Base-by-base conservation (phyloP, 2,888 invertebrate species). In the Neoscelio sp. region DNA sequence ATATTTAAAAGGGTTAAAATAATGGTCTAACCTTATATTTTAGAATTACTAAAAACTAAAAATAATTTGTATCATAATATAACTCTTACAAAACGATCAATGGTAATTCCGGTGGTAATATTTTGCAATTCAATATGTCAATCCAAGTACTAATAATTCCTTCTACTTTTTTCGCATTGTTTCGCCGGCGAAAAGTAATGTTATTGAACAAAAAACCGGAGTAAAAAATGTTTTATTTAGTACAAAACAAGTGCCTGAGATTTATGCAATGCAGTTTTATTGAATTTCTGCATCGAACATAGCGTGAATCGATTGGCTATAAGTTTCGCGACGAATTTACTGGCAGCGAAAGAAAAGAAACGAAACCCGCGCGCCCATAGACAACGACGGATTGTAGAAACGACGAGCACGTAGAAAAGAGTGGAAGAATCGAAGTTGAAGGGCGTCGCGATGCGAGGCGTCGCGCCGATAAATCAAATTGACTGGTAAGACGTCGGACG, bases 381-480 rank as follows among this genome's bases (percentile, higher is more conserved):
- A 80, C 78, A 64, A 82, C 80, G 82, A 80, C 74, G 70, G n/a
- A 74, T 68, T 78, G 46, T 46, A 30, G 60, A 52, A 26, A 12
- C 46, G 70, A 62, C 54, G 8, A 20, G 38, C 54, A 54, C 60
- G 44, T 12, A 20, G 50, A 28, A 67, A 77, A 78, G 80, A 38
- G 68, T 64, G 52, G 68, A 81, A 80, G 78, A 80, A 78, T 78
- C 82, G 81, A 81, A 82, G 85, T 83, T 82, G 84, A 83, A 82
- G 82, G 79, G 80, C 79, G 84, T 82, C 81, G 80, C 80, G 73
- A 80, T 71, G 83, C 83, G 75, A 82, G 82, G 83, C 82, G 83
- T 82, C 83, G 82, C 81, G 82, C 78, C 86, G 82, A 89, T 89
- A 89, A 88, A 89, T 89, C 89, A 89, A 87, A 87, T 86, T 86